Conservation (phyloP, 92 coral and sea anemone genomes). For the Isaurus tuberculatus region DNA sequence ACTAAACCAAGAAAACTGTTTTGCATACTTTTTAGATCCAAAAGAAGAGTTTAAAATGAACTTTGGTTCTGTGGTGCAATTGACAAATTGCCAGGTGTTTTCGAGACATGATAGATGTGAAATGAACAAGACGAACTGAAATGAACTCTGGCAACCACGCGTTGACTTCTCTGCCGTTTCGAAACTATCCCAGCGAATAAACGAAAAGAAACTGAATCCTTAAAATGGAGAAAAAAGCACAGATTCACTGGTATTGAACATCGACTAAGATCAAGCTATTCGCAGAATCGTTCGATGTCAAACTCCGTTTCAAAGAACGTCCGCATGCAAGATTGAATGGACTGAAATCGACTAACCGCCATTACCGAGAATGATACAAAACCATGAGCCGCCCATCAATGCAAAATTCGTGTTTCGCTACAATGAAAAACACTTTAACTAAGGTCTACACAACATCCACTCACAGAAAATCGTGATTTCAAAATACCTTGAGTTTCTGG, state of each 20-base stretch:
- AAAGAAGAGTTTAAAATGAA: not conserved
- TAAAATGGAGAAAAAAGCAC: not conserved
- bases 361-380: conserved; percentile 18
- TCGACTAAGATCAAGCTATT: not conserved
- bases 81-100: not conserved
- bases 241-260: not conserved
- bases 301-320: not conserved
- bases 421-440: not conserved
- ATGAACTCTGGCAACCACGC: not conserved
- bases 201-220: not conserved
- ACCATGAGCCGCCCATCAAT: not conserved
- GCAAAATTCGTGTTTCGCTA: conserved; percentile 1
- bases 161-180: not conserved
- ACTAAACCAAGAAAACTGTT: not conserved
- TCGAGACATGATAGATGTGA: not conserved
- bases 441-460: not conserved
- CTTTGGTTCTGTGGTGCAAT: no score
- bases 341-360: conserved; percentile 34
- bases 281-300: not conserved
- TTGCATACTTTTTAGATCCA: no score
- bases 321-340: not conserved
- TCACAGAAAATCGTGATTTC: conserved; percentile 30
- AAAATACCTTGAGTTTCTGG: conserved; percentile 85
- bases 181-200: not conserved
- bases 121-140: not conserved